Conservation (phyloP, 2,888 invertebrate genomes). For the Neocrepidodera transversa region DNA sequence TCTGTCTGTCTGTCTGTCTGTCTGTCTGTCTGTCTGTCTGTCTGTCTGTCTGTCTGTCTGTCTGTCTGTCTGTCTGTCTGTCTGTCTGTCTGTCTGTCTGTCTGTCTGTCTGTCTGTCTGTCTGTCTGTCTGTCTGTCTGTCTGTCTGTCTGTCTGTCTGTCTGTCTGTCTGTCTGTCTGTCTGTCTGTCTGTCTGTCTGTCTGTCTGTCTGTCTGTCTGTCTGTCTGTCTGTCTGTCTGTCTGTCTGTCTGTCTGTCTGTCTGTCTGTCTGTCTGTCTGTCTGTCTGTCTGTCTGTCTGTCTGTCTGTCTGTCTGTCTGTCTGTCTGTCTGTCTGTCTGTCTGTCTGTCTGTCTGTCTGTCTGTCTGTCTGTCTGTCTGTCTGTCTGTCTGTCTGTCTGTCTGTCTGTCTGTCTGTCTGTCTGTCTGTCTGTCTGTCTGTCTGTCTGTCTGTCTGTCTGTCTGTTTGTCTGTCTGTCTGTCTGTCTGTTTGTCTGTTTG, state of each 20-base stretch:
- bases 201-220: slow-evolving; percentile 31
- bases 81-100: slow-evolving; percentile 32
- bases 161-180: slow-evolving; percentile 32
- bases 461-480: too few relatives aligned
- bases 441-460: slow-evolving; percentile 34
- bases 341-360: slow-evolving; percentile 34
- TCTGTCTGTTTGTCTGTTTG: too few relatives aligned
- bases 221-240: slow-evolving; percentile 29
- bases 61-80: slow-evolving; percentile 32
- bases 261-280: slow-evolving; percentile 34
- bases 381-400: slow-evolving; percentile 34
- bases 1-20: slow-evolving; percentile 32
- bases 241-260: slow-evolving; percentile 30
- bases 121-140: slow-evolving; percentile 32
- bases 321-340: slow-evolving; percentile 33
- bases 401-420: slow-evolving; percentile 33
- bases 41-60: slow-evolving; percentile 32
- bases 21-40: slow-evolving; percentile 32
- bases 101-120: slow-evolving; percentile 32
- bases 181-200: slow-evolving; percentile 32
- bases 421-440: slow-evolving; percentile 34
- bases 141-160: slow-evolving; percentile 32
- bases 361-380: slow-evolving; percentile 33
- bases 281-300: slow-evolving; percentile 33
- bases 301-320: slow-evolving; percentile 34